Base-by-base conservation (phyloP, 2,888 invertebrate species). In the Gonocerus acuteangulatus region DNA sequence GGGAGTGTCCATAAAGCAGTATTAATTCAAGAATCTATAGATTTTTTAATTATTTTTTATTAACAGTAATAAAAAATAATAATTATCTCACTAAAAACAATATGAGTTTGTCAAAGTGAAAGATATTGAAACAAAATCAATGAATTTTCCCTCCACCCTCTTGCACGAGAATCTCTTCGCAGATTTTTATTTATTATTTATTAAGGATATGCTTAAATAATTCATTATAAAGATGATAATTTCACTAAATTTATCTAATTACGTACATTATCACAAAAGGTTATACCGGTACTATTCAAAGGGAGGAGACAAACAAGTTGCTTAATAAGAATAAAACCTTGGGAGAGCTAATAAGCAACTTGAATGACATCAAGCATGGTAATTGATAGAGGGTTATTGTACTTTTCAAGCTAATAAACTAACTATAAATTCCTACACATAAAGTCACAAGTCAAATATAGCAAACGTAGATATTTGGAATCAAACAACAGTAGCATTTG, bases 311-410 rank as follows among this genome's bases (percentile, higher is more conserved):
- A 27, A 22, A 45, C 47, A 47, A 57, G 47, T 47, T 47, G 47
- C 57, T 57, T 39, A 39, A 15, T 15, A 39, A 39, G 39, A 39
- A 13, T 39, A 39, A 39, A 39, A n/a, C 3, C 15, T 39, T 39
- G 39, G 39, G 39, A 39, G 39, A 39, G 39, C 39, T 39, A 39
- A 32, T 57, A 45, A 57, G 32, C 57, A 57, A 57, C 57, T 57
- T 57, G 57, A 34, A 23, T 44, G 57, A 57, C 19, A 19, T 56
- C 27, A 57, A 57, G 57, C 57, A 57, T 57, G 27, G 34, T 57
- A 47, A 47, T 57, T 47, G 57, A 57, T 57, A 57, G 57, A 57
- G 57, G 57, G 57, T 57, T 57, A 57, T 57, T 57, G 57, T 57
- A 57, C 57, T 57, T 57, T 57, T 57, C 57, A 57, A 47, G 47